Evolutionary conservation across 2,113 vertebrate species (phyloP), one percentile per base, ranked within the genome.

Genomic region (Macquaria australasica): DNA sequence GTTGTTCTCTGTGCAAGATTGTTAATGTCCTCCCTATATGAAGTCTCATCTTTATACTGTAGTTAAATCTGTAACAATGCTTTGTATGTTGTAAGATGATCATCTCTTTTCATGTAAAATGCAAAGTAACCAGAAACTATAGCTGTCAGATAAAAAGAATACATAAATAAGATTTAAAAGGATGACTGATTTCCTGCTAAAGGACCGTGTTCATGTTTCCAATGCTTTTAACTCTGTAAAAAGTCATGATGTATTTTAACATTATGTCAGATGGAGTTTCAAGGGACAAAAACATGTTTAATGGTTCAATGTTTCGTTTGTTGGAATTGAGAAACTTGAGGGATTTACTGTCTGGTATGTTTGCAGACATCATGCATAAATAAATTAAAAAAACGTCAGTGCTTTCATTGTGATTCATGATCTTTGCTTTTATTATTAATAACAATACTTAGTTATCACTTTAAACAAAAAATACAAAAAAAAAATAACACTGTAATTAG

Each of bases 401-500:
- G 34, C 21, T 78, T 73, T 77, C 39, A 50, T 64, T 89, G 88
- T 90, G 84, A 92, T 90, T 90, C 62, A 91, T 86, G 73, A 90
- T 88, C 62, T 89, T 89, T 85, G 76, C n/a, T 91, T 91, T 93
- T 90, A 92, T 93, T 90, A 91, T 93, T 90, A 91, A 85, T 93
- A 90, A 92, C 89, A 92, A 93, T 85, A 91, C 75, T 95, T 89
- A 75, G 72, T 85, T 69, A 86, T 92, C 86, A 91, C 91, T 48
- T 48, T 88, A 86, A 90, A 94, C 86, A 83, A 87, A 78, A 93
- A 85, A 80, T 71, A 90, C 1, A 90, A 90, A 78, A 80, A 84
- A 86, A 73, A 92, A 87, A 86, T 84, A 95, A 95, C 92, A 95
- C 91, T 95, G 93, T 90, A 83, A 90, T 91, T 85, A 71, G 84